Evolutionary conservation across 2,113 vertebrate species (phyloP).

Genomic region (Arvicanthis niloticus): DNA sequence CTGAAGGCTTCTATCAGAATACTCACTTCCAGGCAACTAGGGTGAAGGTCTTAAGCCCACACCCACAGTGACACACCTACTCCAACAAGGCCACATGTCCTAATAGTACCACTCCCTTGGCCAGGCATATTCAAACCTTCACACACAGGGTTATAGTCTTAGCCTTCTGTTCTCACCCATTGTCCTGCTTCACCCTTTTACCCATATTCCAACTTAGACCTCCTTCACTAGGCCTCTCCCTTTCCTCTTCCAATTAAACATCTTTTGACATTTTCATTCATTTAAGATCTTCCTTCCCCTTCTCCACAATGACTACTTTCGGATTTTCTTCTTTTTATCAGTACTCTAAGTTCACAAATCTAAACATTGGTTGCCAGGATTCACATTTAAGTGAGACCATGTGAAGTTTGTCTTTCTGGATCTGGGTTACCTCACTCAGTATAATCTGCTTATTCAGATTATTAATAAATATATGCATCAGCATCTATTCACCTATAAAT

Average conservation of each 20-base stretch:
- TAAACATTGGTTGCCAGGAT: neutral
- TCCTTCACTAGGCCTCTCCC: neutral
- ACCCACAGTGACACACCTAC: no score
- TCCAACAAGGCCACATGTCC: no score
- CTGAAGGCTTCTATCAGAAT: no score
- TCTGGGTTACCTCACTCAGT: neutral
- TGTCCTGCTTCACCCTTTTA: neutral
- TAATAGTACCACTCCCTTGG: no score
- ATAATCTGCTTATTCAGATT: neutral
- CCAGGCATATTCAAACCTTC: no score
- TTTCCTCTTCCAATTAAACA: neutral
- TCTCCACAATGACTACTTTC: neutral
- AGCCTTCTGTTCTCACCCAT: neutral
- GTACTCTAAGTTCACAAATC: neutral
- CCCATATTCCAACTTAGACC: neutral
- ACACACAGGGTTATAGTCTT: neutral
- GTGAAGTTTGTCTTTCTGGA: neutral
- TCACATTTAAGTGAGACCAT: neutral
- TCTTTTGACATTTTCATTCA: neutral
- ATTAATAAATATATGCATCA: neutral
- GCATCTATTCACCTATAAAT: neutral
- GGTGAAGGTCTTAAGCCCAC: no score
- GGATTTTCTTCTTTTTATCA: neutral
- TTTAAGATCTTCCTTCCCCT: neutral
- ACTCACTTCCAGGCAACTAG: no score